phyloP scores from a whole-genome alignment of 2,888 invertebrate species.

The Malacosoma neustria region DNA sequence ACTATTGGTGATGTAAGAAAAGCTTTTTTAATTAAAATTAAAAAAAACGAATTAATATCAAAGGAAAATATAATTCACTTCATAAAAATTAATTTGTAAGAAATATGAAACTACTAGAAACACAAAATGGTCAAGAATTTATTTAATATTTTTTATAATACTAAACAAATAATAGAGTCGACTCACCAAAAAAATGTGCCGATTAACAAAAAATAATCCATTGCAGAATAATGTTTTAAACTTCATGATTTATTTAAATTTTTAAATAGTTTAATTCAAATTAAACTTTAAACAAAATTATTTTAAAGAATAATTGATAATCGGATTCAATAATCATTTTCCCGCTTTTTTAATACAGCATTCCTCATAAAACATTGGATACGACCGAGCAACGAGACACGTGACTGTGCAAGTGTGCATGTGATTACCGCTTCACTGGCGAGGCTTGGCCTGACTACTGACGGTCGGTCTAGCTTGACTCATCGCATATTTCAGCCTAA shows the following conservation, averaged over 20 bases:
- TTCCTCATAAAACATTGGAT: background rate
- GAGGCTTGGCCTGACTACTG: background rate
- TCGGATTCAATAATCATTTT: background rate
- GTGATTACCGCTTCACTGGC: background rate
- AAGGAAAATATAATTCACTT: too few relatives aligned
- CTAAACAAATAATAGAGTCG: slow-evolving; percentile 1
- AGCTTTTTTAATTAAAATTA: too few relatives aligned
- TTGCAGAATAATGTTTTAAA: slow-evolving; percentile 29
- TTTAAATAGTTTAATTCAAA: background rate
- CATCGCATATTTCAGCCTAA: background rate
- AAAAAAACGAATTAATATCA: too few relatives aligned
- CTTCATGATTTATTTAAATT: slow-evolving; percentile 21
- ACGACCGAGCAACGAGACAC: background rate
- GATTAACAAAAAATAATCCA: slow-evolving; percentile 32
- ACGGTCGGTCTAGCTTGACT: background rate
- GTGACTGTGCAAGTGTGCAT: background rate
- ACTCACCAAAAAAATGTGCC: slow-evolving; percentile 53
- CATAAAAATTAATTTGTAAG: too few relatives aligned
- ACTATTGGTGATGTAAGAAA: too few relatives aligned
- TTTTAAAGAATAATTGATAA: background rate
- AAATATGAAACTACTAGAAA: too few relatives aligned
- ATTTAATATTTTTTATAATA: too few relatives aligned
- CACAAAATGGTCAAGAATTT: too few relatives aligned
- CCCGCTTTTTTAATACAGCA: background rate
- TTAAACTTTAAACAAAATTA: background rate